Percentiles rank a stretch among this genome's conserved stretches.
These are phyloP conservation scores for Pomatostomus ruficeps DNA, from an alignment of 2,113 vertebrate genomes.

Conservation along the genomic window DNA sequence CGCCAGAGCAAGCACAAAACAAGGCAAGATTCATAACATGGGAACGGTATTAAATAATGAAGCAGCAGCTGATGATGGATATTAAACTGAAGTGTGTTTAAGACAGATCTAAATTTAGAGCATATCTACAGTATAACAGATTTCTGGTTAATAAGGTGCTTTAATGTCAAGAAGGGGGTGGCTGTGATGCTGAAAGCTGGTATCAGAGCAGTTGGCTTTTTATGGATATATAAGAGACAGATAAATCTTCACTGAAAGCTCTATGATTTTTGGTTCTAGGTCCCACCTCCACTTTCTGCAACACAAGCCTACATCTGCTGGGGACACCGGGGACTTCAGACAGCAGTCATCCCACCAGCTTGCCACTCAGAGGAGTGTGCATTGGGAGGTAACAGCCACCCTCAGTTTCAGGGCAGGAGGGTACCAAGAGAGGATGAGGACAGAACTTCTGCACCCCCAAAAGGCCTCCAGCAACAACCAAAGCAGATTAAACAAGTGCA, in stretches of 20 bases:
- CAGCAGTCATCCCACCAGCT: background rate
- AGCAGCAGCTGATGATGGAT: background rate
- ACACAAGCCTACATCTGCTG: background rate
- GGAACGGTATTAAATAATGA: background rate
- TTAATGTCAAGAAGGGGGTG: background rate
- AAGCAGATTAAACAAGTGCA: background rate
- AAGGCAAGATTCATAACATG: background rate
- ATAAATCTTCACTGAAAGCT: background rate
- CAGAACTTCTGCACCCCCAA: background rate
- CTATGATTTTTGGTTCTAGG: background rate
- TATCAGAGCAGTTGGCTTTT: background rate
- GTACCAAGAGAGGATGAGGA: background rate
- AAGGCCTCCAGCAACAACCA: background rate
- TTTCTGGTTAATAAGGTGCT: background rate
- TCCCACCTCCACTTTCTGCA: background rate
- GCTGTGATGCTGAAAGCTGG: background rate
- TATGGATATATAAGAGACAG: background rate
- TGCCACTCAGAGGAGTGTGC: fast-evolving
- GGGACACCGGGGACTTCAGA: background rate
- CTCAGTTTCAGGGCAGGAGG: background rate
- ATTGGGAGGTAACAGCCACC: background rate
- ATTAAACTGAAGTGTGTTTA: background rate
- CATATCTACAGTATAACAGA: background rate
- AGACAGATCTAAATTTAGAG: background rate
- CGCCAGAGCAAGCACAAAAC: background rate